These are phyloP conservation scores for Apeltes quadracus DNA, from an alignment of 2,113 vertebrate genomes.

Conservation along the genomic window DNA sequence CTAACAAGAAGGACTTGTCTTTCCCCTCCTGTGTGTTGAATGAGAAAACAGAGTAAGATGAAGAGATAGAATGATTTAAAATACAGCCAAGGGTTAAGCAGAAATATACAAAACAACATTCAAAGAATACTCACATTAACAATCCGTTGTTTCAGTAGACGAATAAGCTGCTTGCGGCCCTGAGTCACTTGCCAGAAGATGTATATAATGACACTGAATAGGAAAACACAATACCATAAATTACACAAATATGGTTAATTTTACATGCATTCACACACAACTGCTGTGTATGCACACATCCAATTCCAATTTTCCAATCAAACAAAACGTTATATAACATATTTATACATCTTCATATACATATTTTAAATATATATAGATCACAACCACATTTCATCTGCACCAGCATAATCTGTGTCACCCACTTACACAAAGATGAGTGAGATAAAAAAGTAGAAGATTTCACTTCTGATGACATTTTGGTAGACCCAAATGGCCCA, in stretches of 20 bases:
- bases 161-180: slow-evolving; percentile 84
- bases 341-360: too few relatives aligned
- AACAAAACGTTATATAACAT: too few relatives aligned
- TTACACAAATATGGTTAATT: background rate
- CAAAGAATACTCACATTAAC: slow-evolving; percentile 84
- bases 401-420: background rate
- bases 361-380: too few relatives aligned
- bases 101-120: background rate
- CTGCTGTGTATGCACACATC: too few relatives aligned
- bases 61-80: background rate
- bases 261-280: background rate
- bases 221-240: background rate
- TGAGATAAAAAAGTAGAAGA: slow-evolving; percentile 90
- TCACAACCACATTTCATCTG: background rate
- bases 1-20: slow-evolving; percentile 88
- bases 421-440: slow-evolving; percentile 86
- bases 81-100: background rate
- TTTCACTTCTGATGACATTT: slow-evolving; percentile 85
- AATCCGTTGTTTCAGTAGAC: slow-evolving; percentile 84
- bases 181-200: slow-evolving; percentile 88
- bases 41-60: slow-evolving; percentile 4
- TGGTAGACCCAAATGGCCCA: slow-evolving; percentile 90
- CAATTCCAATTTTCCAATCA: too few relatives aligned
- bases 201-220: slow-evolving; percentile 85
- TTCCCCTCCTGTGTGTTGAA: slow-evolving; percentile 83